Evolutionary conservation across 2,797 vertebrate genomes (phyloP), one percentile per base, ranked within the genome.

Genomic region (Crypturellus tataupa): DNA sequence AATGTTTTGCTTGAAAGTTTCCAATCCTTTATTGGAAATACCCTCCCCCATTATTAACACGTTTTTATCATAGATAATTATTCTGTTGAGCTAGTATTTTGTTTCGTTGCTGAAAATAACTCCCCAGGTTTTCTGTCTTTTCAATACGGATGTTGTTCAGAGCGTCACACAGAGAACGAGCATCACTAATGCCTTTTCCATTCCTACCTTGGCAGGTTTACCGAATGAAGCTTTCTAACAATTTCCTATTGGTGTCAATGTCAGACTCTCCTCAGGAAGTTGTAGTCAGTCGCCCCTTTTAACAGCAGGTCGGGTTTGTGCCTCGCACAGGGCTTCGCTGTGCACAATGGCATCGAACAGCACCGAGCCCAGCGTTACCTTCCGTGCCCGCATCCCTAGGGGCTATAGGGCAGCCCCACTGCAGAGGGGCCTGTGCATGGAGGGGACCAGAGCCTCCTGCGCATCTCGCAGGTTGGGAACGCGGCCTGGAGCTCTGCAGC

Each of bases 111-210:
- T 1, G 35, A 63, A 76, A 84, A 56, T 3, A 33, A 35, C 31
- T 73, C 14, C 31, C 3, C 8, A 86, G 4, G 2, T 33, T 68
- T n/a, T 24, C 10, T 31, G 27, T 9, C 80, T 63, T 82, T 25
- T 40, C 46, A 7, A 11, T 4, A 19, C 4, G 39, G 68, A 49
- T 31, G 35, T 21, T 27, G 40, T 5, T 21, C 16, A 5, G 35
- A 17, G 4, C 1, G 5, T 20, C 7, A 2, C 0, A 6, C 16
- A 5, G 46, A 24, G 40, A 15, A 37, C 40, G 35, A 24, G 10
- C 16, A 2, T 39, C 5, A 16, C 62, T 4, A 2, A 6, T 1
- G 15, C 19, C 35, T 40, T 27, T 23, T 20, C 14, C 19, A 1
- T 6, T 33, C n/a, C 12, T 3, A 1, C 9, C 53, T 18, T 3